Conservation (phyloP, 1,140 invertebrate genomes). For the Brachionus calyciflorus region DNA sequence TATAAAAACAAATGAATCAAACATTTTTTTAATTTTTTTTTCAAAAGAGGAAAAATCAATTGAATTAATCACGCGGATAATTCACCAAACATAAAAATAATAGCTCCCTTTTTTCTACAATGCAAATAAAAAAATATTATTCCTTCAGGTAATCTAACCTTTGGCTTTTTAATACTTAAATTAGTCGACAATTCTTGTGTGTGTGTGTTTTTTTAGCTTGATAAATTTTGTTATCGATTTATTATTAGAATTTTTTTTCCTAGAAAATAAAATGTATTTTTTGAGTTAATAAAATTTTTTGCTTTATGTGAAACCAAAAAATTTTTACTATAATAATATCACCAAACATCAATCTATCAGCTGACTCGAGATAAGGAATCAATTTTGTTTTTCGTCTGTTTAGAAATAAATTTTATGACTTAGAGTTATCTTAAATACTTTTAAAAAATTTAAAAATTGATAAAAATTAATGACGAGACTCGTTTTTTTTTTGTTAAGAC, state of each 20-base stretch:
- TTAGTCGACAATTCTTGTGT: too few species aligned
- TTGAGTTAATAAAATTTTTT: too few species aligned
- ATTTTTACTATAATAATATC: too few species aligned
- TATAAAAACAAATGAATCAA: constrained; percentile 29
- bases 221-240: too few species aligned
- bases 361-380: constrained; percentile 3
- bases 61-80: constrained; percentile 39
- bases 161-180: not conserved
- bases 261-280: too few species aligned
- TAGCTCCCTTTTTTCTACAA: too few species aligned
- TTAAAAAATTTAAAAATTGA: not conserved
- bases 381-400: not conserved
- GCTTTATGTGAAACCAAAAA: not conserved
- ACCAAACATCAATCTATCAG: too few species aligned
- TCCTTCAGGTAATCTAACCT: constrained; percentile 20
- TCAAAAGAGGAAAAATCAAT: constrained; percentile 5
- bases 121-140: not conserved
- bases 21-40: too few species aligned
- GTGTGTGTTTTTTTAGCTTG: too few species aligned
- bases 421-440: not conserved
- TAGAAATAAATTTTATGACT: constrained; percentile 40
- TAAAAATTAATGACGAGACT: constrained; percentile 24
- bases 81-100: not conserved
- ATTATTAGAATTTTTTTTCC: too few species aligned
- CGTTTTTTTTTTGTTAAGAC: too few species aligned